Evolutionary conservation across 2,888 invertebrate species (phyloP).

Genomic region (Lathronympha strigana): DNA sequence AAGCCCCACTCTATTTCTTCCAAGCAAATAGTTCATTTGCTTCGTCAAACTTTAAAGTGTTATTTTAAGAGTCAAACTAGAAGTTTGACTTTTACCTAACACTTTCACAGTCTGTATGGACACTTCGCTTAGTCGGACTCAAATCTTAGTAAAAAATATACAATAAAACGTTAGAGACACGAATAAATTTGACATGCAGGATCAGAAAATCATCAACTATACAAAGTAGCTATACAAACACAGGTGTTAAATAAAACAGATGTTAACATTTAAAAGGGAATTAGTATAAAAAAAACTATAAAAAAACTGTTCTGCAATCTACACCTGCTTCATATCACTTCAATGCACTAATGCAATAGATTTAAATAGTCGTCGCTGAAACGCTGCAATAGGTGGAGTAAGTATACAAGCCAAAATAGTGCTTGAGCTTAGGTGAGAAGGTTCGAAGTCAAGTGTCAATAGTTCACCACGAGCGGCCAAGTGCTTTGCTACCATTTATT

Average conservation of each 20-base stretch:
- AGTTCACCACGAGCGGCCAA: background rate
- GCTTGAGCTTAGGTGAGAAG: background rate
- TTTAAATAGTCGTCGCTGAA: background rate
- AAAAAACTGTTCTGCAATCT: conserved; percentile 7
- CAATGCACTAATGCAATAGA: conserved; percentile 19
- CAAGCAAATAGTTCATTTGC: too few relatives aligned
- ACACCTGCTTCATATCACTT: conserved; percentile 25
- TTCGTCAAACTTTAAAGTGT: too few relatives aligned
- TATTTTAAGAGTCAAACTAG: too few relatives aligned
- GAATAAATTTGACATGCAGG: too few relatives aligned
- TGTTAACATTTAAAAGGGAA: background rate
- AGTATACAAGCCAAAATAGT: background rate
- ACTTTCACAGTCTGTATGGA: too few relatives aligned
- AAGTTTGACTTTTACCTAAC: too few relatives aligned
- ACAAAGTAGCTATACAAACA: too few relatives aligned
- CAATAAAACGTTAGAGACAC: too few relatives aligned
- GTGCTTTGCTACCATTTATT: conserved; percentile 6
- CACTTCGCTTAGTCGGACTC: too few relatives aligned
- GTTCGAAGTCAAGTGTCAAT: conserved; percentile 11
- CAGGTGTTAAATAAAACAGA: background rate
- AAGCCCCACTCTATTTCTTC: too few relatives aligned
- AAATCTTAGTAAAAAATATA: too few relatives aligned
- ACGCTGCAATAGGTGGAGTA: background rate
- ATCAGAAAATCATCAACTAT: too few relatives aligned
- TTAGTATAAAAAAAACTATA: conserved; percentile 10